Conservation (phyloP, 2,113 vertebrate genomes). For the Corythoichthys intestinalis region DNA sequence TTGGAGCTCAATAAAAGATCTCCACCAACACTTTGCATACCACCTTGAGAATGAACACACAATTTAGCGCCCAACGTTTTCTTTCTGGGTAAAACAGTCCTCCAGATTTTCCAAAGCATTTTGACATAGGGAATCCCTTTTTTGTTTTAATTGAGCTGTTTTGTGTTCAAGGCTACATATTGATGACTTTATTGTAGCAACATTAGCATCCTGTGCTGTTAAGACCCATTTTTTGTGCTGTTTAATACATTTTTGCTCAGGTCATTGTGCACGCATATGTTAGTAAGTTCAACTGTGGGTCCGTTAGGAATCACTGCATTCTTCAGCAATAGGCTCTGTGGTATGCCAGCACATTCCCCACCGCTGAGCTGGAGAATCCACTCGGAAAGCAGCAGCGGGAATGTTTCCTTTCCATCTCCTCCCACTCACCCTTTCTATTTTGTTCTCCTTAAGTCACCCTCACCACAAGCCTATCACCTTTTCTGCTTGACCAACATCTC, state of each 20-base stretch:
- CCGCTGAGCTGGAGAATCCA: conserved; percentile 84
- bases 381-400: conserved; percentile 71
- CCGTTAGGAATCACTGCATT: conserved; percentile 87
- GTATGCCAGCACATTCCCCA: conserved; percentile 89
- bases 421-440: conserved; percentile 10
- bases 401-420: conserved; percentile 44
- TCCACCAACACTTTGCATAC: no score
- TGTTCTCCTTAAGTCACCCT: conserved; percentile 27
- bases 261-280: conserved; percentile 16
- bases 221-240: not conserved
- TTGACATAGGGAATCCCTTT: no score
- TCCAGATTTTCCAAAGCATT: no score
- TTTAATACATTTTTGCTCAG: not conserved
- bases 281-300: conserved; percentile 59
- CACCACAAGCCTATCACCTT: not conserved
- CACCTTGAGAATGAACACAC: no score
- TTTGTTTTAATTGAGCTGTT: not conserved
- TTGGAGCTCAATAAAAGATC: no score
- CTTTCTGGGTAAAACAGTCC: no score
- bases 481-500: conserved; percentile 3
- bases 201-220: not conserved
- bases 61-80: no score
- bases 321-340: conserved; percentile 77
- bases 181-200: not conserved
- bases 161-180: conserved; percentile 8